phyloP scores from a whole-genome alignment of 2,113 vertebrate species.

The Peromyscus polionotus region DNA sequence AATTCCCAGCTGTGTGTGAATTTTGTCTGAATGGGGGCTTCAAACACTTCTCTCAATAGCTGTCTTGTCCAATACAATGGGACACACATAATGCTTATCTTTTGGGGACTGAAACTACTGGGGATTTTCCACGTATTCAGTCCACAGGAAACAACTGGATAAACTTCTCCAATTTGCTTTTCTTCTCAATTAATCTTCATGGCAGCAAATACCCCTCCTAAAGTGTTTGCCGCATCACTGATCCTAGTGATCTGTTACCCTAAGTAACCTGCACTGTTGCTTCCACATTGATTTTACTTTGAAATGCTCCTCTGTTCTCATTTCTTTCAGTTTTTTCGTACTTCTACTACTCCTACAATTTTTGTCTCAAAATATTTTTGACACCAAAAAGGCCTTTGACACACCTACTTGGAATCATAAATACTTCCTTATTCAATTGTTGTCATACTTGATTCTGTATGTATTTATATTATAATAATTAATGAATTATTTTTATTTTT shows the following conservation, averaged over 20 bases:
- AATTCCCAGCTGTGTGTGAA: neutral
- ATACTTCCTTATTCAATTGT: neutral
- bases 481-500: neutral
- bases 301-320: neutral
- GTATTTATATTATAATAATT: neutral
- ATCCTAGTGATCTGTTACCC: neutral
- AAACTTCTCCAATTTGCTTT: neutral
- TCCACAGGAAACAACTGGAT: neutral
- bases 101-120: neutral
- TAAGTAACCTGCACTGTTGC: neutral
- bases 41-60: neutral
- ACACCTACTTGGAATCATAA: neutral
- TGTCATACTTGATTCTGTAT: neutral
- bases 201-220: neutral
- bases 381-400: neutral
- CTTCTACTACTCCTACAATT: neutral
- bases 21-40: neutral
- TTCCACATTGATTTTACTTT: neutral
- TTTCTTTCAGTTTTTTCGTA: fast-evolving
- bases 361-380: neutral
- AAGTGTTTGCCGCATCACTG: neutral
- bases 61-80: neutral
- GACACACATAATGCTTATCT: neutral
- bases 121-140: neutral
- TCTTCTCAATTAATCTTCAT: constrained; percentile 24